phyloP scores from a whole-genome alignment of 2,888 invertebrate genomes.

The Trachelus tabidus region DNA sequence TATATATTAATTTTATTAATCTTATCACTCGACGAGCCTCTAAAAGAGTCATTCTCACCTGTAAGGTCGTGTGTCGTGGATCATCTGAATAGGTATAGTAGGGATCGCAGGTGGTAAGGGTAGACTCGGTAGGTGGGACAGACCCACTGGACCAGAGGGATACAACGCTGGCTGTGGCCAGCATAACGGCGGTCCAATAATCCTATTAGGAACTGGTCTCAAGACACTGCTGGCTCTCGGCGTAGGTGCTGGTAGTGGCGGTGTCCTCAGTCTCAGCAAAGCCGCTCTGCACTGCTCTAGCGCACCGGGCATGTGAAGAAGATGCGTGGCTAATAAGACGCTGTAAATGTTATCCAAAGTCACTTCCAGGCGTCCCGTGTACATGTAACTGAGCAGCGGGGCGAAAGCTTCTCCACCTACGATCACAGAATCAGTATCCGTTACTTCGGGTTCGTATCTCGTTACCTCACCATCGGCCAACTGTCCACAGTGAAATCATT shows the following conservation, averaged over 20 bases:
- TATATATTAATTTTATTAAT: background rate
- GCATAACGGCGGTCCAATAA: constrained; percentile 54
- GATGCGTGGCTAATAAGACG: constrained; percentile 77
- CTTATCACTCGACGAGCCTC: background rate
- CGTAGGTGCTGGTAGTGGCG: constrained; percentile 57
- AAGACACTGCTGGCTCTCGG: constrained; percentile 47
- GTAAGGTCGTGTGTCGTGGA: background rate
- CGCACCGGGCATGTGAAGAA: constrained; percentile 80
- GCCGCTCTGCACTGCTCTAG: constrained; percentile 75
- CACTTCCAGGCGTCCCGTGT: constrained; percentile 78
- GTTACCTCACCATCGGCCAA: background rate
- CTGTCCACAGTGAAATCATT: constrained; percentile 21
- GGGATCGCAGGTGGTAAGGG: constrained; percentile 32
- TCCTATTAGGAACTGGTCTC: constrained; percentile 60
- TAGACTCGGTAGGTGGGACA: constrained; percentile 56
- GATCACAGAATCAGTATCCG: background rate
- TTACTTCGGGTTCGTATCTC: background rate
- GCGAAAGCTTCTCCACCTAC: constrained; percentile 70
- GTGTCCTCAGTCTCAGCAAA: constrained; percentile 69
- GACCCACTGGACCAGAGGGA: constrained; percentile 43
- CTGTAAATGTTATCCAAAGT: constrained; percentile 79
- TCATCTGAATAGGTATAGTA: constrained; percentile 32
- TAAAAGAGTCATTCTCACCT: background rate
- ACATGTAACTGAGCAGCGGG: constrained; percentile 79
- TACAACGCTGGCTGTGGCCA: constrained; percentile 45